Percentiles rank a stretch among this genome's conserved stretches.
phyloP scores from a whole-genome alignment of 2,888 invertebrate genomes.

The Conchocele bisecta region DNA sequence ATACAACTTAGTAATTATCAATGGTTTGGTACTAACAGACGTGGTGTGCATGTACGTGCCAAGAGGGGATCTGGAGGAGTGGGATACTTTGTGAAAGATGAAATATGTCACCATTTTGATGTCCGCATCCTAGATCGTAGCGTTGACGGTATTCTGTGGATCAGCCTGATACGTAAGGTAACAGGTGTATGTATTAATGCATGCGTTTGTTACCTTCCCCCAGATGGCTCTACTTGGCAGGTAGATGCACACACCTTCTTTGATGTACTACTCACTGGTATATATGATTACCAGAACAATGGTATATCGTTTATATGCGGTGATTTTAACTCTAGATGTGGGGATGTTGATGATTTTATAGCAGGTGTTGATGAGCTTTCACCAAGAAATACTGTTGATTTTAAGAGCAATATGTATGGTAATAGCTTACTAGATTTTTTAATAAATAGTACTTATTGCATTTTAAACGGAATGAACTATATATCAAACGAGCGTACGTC shows the following conservation, averaged over 20 bases:
- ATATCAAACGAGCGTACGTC: neutral
- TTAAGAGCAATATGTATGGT: conserved; percentile 1
- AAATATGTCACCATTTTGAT: too few relatives aligned
- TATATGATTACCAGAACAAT: conserved; percentile 1
- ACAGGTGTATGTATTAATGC: too few relatives aligned
- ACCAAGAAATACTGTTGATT: conserved; percentile 1
- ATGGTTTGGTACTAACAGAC: too few relatives aligned
- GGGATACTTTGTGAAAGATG: too few relatives aligned
- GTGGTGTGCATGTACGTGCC: too few relatives aligned
- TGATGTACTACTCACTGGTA: neutral
- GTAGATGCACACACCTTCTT: neutral
- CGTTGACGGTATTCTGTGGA: too few relatives aligned
- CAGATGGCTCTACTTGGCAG: conserved; percentile 1
- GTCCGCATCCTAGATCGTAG: too few relatives aligned
- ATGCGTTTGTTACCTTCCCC: conserved; percentile 10
- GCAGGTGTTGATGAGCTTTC: neutral
- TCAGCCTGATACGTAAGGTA: too few relatives aligned
- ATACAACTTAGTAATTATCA: too few relatives aligned
- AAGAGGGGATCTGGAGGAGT: too few relatives aligned
- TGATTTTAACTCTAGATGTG: conserved; percentile 4
- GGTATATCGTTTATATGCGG: conserved; percentile 1
- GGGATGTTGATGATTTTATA: conserved; percentile 6
- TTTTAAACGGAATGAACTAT: neutral
- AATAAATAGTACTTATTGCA: conserved; percentile 6
- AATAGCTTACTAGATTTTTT: neutral